Evolutionary conservation across 2,113 vertebrate species (phyloP).

Genomic region (Misgurnus anguillicaudatus): DNA sequence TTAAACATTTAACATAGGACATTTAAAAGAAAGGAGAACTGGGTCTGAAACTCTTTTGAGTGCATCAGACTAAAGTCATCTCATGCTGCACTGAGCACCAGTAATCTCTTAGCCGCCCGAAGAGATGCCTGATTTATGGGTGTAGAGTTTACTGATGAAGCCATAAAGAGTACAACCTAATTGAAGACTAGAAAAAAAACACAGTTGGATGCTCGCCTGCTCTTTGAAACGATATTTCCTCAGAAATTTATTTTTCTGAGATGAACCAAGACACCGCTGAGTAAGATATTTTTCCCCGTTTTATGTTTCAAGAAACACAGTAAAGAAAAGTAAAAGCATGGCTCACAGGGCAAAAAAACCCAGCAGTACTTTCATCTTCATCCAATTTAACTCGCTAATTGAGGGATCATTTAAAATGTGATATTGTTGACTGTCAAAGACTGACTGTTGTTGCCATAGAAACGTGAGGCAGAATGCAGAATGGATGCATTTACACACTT

Average conservation of each 20-base stretch:
- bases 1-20: too few species aligned
- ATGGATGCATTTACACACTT: slow-evolving; percentile 29
- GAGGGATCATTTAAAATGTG: slow-evolving; percentile 46
- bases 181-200: not conserved
- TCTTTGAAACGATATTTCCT: not conserved
- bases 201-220: not conserved
- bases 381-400: slow-evolving; percentile 37
- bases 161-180: not conserved
- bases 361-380: slow-evolving; percentile 17
- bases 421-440: slow-evolving; percentile 50
- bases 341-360: not conserved
- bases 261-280: not conserved
- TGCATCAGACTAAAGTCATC: slow-evolving; percentile 27
- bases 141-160: slow-evolving; percentile 1
- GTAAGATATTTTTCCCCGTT: not conserved
- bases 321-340: not conserved
- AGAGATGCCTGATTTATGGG: slow-evolving; percentile 26
- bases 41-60: slow-evolving; percentile 34
- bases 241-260: not conserved
- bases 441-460: slow-evolving; percentile 54
- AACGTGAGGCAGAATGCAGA: slow-evolving; percentile 51
- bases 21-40: too few species aligned
- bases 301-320: slow-evolving; percentile 1
- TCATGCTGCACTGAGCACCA: slow-evolving; percentile 44
- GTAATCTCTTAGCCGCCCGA: slow-evolving; percentile 30